Percentiles rank a stretch among this genome's conserved stretches.
Evolutionary conservation across 2,888 invertebrate genomes (phyloP).

Genomic region (Ectemnius lituratus): DNA sequence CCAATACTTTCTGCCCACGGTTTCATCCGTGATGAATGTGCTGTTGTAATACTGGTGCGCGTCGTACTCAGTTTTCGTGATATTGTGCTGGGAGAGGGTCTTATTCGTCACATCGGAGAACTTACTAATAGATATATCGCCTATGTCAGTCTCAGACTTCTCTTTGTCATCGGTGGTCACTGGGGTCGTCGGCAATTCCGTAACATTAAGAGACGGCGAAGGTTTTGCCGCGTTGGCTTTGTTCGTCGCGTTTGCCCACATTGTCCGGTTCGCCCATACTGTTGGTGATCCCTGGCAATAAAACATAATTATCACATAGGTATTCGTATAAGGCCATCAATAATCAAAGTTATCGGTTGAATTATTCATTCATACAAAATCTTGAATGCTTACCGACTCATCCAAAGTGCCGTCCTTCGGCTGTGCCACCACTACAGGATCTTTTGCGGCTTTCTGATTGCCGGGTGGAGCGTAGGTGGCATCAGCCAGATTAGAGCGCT

Average conservation of each 20-base stretch:
- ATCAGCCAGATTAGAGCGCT: background rate
- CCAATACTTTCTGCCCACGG: conserved; percentile 85
- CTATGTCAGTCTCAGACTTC: conserved; percentile 57
- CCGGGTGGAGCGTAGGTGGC: conserved; percentile 15
- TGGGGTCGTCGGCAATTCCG: conserved; percentile 16
- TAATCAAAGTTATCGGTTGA: background rate
- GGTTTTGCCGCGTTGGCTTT: conserved; percentile 29
- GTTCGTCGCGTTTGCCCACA: conserved; percentile 58
- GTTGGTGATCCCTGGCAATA: conserved; percentile 37
- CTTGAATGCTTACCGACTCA: conserved; percentile 21
- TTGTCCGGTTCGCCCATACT: conserved; percentile 64
- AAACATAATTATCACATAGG: background rate
- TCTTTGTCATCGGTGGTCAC: conserved; percentile 22
- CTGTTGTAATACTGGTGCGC: conserved; percentile 90
- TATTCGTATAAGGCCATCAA: background rate
- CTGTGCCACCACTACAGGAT: conserved; percentile 52
- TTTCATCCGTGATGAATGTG: conserved; percentile 82
- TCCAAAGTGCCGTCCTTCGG: conserved; percentile 50
- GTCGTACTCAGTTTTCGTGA: conserved; percentile 81
- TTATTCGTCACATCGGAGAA: conserved; percentile 76
- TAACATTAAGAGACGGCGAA: conserved; percentile 16
- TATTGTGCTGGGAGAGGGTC: conserved; percentile 78
- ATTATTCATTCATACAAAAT: background rate
- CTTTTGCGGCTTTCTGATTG: conserved; percentile 1
- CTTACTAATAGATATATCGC: conserved; percentile 73